A percentile compares a stretch with the other conserved stretches of the same genome.
Evolutionary conservation across 2,888 invertebrate genomes (phyloP).

Genomic region (Ormyrus rosae): DNA sequence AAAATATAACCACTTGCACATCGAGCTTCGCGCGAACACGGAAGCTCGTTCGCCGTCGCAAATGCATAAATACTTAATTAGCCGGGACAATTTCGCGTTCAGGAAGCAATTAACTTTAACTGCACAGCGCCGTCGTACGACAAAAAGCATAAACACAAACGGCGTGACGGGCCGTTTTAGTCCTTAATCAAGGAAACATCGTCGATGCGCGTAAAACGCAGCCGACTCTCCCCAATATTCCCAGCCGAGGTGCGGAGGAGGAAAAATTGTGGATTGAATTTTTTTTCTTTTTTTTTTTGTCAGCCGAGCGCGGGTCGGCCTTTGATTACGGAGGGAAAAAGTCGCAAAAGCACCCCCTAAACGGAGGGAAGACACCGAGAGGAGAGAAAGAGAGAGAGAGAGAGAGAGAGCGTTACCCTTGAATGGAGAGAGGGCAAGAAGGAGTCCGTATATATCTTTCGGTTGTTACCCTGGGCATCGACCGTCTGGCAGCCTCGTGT

Average conservation of each 20-base stretch:
- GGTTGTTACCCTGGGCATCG: slow-evolving; percentile 72
- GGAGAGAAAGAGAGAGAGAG: neutral
- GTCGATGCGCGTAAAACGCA: too few relatives aligned
- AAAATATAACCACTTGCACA: too few relatives aligned
- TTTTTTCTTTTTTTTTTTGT: slow-evolving; percentile 37
- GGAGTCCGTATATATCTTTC: slow-evolving; percentile 61
- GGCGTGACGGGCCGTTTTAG: too few relatives aligned
- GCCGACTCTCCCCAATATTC: neutral
- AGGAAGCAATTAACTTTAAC: too few relatives aligned
- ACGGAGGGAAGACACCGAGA: neutral
- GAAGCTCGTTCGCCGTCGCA: too few relatives aligned
- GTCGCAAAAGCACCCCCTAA: slow-evolving; percentile 1
- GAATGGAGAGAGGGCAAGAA: slow-evolving; percentile 7
- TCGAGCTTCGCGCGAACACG: too few relatives aligned
- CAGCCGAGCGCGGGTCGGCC: neutral
- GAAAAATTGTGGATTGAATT: slow-evolving; percentile 38
- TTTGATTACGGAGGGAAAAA: slow-evolving; percentile 40
- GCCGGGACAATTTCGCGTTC: too few relatives aligned
- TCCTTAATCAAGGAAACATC: too few relatives aligned
- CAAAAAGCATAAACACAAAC: too few relatives aligned
- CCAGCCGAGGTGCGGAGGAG: neutral
- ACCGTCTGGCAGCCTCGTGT: slow-evolving; percentile 70
- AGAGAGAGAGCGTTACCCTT: neutral
- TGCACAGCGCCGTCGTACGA: too few relatives aligned
- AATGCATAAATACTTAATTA: too few relatives aligned